Evolutionary conservation across 2,888 invertebrate species (phyloP).

Genomic region (Chrysotoxum bicinctum): DNA sequence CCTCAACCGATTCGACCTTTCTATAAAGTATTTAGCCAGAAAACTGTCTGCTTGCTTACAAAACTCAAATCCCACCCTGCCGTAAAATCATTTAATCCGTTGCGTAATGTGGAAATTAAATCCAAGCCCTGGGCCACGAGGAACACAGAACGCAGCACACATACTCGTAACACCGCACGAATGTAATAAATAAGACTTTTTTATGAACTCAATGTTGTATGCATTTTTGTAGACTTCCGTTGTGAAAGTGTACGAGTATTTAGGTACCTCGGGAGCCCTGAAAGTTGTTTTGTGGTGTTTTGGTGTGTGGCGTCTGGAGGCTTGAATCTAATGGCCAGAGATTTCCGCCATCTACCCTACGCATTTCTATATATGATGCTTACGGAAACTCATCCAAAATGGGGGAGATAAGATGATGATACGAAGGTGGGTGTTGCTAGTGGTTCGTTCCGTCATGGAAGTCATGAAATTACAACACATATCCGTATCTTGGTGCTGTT

Average conservation of each 20-base stretch:
- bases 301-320: constrained; percentile 4
- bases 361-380: constrained; percentile 30
- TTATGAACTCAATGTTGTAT: constrained; percentile 29
- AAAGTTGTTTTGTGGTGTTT: constrained; percentile 16
- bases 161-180: not conserved
- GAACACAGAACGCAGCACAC: no score
- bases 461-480: not conserved
- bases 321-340: constrained; percentile 58
- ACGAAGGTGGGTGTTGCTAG: not conserved
- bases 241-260: constrained; percentile 49
- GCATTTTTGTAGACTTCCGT: constrained; percentile 51
- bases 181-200: not conserved
- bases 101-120: constrained; percentile 50
- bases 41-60: constrained; percentile 9
- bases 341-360: constrained; percentile 63
- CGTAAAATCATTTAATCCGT: constrained; percentile 38
- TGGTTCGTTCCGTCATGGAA: not conserved
- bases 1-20: not conserved
- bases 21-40: constrained; percentile 22
- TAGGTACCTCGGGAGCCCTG: constrained; percentile 15
- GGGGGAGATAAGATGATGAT: constrained; percentile 53
- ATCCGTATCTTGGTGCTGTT: not conserved
- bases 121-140: constrained; percentile 25
- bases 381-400: constrained; percentile 42
- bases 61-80: not conserved